Evolutionary conservation across 2,113 vertebrate genomes (phyloP).

Genomic region (Cebus imitator): DNA sequence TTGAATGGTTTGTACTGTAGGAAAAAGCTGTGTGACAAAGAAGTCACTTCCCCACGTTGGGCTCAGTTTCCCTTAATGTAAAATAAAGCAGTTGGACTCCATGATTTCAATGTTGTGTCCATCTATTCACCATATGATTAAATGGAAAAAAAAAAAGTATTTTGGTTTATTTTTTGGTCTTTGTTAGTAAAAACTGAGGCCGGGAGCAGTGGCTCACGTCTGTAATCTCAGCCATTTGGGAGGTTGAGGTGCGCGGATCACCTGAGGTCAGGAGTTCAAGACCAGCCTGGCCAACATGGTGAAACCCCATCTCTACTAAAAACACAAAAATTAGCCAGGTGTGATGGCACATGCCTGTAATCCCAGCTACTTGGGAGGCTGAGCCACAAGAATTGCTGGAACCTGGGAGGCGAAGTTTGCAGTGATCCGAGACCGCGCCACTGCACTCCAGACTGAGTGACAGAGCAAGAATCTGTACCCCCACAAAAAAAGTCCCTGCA

Average conservation of each 20-base stretch:
- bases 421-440: accelerated
- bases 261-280: not conserved
- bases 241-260: not conserved
- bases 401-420: not conserved
- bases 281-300: not conserved
- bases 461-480: not conserved
- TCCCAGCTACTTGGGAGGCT: not conserved
- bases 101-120: not conserved
- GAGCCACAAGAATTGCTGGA: not conserved
- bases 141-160: not conserved
- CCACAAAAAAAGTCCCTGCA: not conserved
- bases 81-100: not conserved
- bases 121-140: not conserved
- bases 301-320: not conserved
- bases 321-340: not conserved
- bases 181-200: not conserved
- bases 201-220: not conserved
- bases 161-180: not conserved
- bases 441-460: not conserved
- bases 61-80: not conserved
- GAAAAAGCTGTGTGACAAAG: not conserved
- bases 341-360: not conserved
- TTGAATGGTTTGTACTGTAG: not conserved
- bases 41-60: not conserved
- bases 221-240: not conserved